A percentile compares a stretch with the other conserved stretches of the same genome.
phyloP scores from a whole-genome alignment of 2,113 vertebrate genomes.

The Circaetus cinerascens region DNA sequence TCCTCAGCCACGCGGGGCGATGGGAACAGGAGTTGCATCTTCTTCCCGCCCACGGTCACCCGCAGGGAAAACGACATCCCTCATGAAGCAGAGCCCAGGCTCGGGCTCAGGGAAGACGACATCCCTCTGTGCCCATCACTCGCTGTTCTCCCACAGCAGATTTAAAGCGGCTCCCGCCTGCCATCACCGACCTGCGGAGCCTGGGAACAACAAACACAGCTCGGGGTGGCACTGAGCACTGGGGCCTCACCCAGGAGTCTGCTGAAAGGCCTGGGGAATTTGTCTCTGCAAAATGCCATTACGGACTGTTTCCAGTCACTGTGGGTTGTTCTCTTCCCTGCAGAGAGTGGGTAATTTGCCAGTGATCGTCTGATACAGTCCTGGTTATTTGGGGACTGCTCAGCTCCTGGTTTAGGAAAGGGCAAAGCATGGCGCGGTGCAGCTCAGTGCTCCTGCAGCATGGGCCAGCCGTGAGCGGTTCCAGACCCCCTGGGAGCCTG shows the following conservation, averaged over 20 bases:
- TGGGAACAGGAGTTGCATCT: neutral
- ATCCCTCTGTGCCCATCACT: neutral
- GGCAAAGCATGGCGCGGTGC: rapidly evolving
- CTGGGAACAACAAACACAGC: neutral
- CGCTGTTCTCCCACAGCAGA: neutral
- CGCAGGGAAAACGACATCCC: rapidly evolving
- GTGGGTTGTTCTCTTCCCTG: neutral
- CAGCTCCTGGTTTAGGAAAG: neutral
- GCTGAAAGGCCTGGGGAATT: neutral
- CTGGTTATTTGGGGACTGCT: neutral
- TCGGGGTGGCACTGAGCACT: neutral
- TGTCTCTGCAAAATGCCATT: neutral
- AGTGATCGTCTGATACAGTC: neutral
- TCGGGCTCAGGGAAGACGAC: neutral
- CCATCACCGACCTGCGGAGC: neutral
- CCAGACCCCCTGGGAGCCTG: too few relatives aligned
- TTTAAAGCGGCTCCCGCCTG: neutral
- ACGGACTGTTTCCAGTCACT: neutral
- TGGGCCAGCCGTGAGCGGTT: neutral
- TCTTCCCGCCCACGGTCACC: neutral
- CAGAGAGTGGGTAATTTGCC: neutral
- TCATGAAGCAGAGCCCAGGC: too few relatives aligned
- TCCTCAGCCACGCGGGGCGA: rapidly evolving
- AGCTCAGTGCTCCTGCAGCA: neutral
- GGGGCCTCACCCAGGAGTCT: neutral